Base-by-base conservation (phyloP, 2,888 invertebrate genomes). In the Hecatera dysodea region DNA sequence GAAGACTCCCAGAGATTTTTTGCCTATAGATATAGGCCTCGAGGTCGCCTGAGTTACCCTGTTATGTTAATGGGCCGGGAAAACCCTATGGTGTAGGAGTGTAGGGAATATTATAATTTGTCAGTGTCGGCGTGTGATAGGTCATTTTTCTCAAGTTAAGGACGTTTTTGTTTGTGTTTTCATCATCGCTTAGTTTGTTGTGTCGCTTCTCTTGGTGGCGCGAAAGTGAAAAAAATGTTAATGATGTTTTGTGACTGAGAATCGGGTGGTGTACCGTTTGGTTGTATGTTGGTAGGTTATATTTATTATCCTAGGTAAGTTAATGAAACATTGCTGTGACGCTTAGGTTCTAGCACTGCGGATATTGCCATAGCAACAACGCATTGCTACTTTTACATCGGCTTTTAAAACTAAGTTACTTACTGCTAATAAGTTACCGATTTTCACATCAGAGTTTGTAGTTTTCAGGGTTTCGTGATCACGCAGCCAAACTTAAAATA, bases 1-100 rank as follows among this genome's bases (percentile, higher is more conserved):
- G 95, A 95, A 91, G 90, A 82, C 86, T 84, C 94, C 95, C 95
- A 96, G 95, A 90, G 87, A 89, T 92, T 95, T 95, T 95, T 95
- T 94, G 91, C 90, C 87, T 91, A 89, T 90, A 89, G 91, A 93
- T 93, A 90, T 93, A 92, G 93, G 93, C 93, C 82, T 91, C 93
- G 95, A 95, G 95, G 95, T 93, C 95, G 89, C 86, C 88, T 71
- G 72, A 33, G 33, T 33, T 33, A 9, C 33, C 66, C 69, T 67
- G 92, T 94, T 95, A 95, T 95, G 93, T 90, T 95, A 95, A 95
- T 95, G 86, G 85, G 86, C 89, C 86, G 90, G 91, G 91, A 89
- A 90, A 93, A 92, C 92, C 94, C 92, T 94, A 93, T 92, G 92
- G 88, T 90, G 90, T 88, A 88, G 86, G 87, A 90, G 88, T 90